Base-by-base conservation (phyloP, 2,888 invertebrate genomes). In the Phymatocera aterrima region DNA sequence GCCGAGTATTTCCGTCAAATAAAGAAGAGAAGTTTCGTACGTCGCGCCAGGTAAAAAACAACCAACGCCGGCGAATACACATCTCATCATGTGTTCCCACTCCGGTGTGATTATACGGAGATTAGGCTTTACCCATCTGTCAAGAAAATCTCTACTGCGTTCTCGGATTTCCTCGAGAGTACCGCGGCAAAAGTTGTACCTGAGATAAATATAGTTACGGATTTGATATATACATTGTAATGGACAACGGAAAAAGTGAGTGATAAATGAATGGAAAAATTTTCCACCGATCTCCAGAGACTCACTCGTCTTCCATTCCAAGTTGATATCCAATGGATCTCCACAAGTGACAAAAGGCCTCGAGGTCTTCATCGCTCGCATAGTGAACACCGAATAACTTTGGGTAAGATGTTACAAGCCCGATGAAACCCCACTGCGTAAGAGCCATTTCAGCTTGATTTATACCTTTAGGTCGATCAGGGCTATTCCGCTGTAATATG, bases 331-430 rank as follows among this genome's bases (percentile, higher is more conserved):
- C 93, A 12, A 93, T 84, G 12, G 90, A 90, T 65, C 91, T 86
- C 93, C 93, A 93, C 43, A 92, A 87, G 81, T 93, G 92, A 34
- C 92, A 89, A 81, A 92, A 92, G 34, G 91, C 92, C 2, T 92
- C 92, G 12, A 93, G 83, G 77, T 93, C 92, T 12, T 90, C 88
- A 1, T 90, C 87, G 21, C 87, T 89, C 1, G 88, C 88, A 10
- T 87, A 82, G 40, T 87, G 86, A 3, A 89, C 83, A 0, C 91
- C 91, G 79, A 92, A 90, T 34, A 86, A 82, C n/a, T 88, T 82
- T 0, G 93, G 92, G 78, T 91, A 91, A 78, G 92, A 85, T 6
- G 93, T 82, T 0, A 91, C 80, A 6, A 91, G 81, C 0, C 92
- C 92, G 34, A 93, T 87, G 83, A 93, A 93, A 0, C 91, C 92